Evolutionary conservation across 2,797 vertebrate genomes (phyloP), one percentile per base, ranked within the genome.

Genomic region (Notoglanidium macrostoma): DNA sequence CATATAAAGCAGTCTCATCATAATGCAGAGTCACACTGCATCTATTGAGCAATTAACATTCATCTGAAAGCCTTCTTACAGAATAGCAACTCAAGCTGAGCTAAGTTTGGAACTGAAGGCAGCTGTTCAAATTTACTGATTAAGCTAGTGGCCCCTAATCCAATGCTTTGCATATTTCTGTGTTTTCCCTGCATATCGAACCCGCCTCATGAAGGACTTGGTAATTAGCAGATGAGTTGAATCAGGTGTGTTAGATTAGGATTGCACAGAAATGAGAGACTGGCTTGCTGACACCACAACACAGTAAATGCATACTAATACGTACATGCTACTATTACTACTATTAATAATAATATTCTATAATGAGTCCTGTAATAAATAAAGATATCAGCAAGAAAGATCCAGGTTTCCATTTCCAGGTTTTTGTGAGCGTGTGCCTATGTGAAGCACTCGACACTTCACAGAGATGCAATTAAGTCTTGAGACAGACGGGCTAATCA

Each of bases 401-500:
- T 79, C 32, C 32, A 79, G 17, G 76, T 79, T 73, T 12, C 35
- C 78, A 46, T 88, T 77, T 19, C 44, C 3, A 54, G 65, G 80
- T 59, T 72, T 84, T 14, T 54, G 74, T 86, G 44, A 61, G 21
- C 51, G n/a, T 54, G 23, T 46, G 55, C 61, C 26, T 85, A 26
- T 72, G 63, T 79, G 78, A 85, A 86, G 85, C 81, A 61, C 46
- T 26, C 54, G 63, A 63, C 72, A 57, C 63, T 85, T 90, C 76
- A 78, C 68, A 88, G 59, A 88, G 76, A 73, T 74, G 77, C 83
- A 88, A 89, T 78, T 70, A 78, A 46, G 70, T 65, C 55, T 88
- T 44, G 61, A 87, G 84, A 89, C 81, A 89, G 84, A 40, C 86
- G 77, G 77, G 51, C 82, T 90, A 89, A 91, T 91, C 88, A 85